phyloP scores from a whole-genome alignment of 2,888 invertebrate species.

The Iphiclides podalirius region DNA sequence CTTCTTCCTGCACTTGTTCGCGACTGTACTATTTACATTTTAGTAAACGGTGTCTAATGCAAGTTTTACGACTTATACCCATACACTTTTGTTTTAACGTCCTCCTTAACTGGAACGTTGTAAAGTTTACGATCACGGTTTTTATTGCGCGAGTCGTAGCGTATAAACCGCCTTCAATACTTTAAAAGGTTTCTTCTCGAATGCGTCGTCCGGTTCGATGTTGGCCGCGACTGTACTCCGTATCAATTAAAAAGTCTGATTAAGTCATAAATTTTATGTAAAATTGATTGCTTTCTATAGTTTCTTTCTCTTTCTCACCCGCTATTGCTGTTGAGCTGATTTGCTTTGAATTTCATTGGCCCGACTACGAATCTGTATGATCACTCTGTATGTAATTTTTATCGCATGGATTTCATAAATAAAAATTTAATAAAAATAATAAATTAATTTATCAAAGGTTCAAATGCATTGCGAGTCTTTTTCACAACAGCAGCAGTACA shows the following conservation, averaged over 20 bases:
- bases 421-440: too few relatives aligned
- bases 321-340: too few relatives aligned
- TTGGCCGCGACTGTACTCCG: too few relatives aligned
- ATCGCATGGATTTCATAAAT: too few relatives aligned
- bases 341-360: too few relatives aligned
- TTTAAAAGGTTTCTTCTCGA: constrained; percentile 24
- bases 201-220: neutral
- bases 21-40: constrained; percentile 37
- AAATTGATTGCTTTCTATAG: neutral
- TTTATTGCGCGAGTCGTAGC: constrained; percentile 31
- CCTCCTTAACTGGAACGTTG: constrained; percentile 35
- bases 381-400: too few relatives aligned
- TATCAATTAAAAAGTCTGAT: constrained; percentile 4
- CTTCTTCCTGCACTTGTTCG: too few relatives aligned
- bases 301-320: too few relatives aligned
- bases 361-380: too few relatives aligned
- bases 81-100: constrained; percentile 45
- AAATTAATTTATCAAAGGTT: too few relatives aligned
- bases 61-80: constrained; percentile 44
- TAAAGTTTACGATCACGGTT: constrained; percentile 37
- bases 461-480: too few relatives aligned
- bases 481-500: too few relatives aligned
- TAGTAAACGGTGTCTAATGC: constrained; percentile 43
- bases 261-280: neutral
- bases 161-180: constrained; percentile 20